phyloP scores from a whole-genome alignment of 1,140 invertebrate species.

The Himalopsyche phryganea region DNA sequence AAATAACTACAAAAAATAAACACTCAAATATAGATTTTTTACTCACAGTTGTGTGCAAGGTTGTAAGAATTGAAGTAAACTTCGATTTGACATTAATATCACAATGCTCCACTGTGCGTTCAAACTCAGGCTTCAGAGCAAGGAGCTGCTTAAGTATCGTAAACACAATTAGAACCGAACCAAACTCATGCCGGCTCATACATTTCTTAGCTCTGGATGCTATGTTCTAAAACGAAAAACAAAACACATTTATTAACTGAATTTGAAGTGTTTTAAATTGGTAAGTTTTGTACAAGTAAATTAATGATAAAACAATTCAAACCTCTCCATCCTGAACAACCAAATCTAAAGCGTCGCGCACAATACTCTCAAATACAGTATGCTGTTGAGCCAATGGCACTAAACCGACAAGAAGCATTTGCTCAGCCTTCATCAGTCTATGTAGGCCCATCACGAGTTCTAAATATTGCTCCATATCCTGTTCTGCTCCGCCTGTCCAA shows the following conservation, averaged over 20 bases:
- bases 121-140: conserved; percentile 79
- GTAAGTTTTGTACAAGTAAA: too few relatives aligned
- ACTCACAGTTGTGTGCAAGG: conserved; percentile 69
- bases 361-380: conserved; percentile 80
- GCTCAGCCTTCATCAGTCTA: conserved; percentile 84
- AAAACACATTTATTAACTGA: too few relatives aligned
- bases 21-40: too few relatives aligned
- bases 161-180: conserved; percentile 78
- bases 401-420: conserved; percentile 76
- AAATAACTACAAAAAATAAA: too few relatives aligned
- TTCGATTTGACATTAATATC: conserved; percentile 68
- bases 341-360: conserved; percentile 78
- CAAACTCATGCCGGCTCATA: conserved; percentile 77
- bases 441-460: conserved; percentile 83
- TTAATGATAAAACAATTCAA: too few relatives aligned
- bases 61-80: conserved; percentile 70
- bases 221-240: conserved; percentile 60
- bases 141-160: conserved; percentile 81
- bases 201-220: conserved; percentile 74
- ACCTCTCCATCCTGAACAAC: conserved; percentile 84
- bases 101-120: conserved; percentile 71
- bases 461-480: conserved; percentile 85
- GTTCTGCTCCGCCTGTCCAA: conserved; percentile 70
- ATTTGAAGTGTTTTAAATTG: too few relatives aligned
- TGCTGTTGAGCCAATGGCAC: conserved; percentile 77